Percentiles rank a stretch among this genome's conserved stretches.
Evolutionary conservation across 2,797 vertebrate species (phyloP).

Genomic region (Lindbergichthys nudifrons): DNA sequence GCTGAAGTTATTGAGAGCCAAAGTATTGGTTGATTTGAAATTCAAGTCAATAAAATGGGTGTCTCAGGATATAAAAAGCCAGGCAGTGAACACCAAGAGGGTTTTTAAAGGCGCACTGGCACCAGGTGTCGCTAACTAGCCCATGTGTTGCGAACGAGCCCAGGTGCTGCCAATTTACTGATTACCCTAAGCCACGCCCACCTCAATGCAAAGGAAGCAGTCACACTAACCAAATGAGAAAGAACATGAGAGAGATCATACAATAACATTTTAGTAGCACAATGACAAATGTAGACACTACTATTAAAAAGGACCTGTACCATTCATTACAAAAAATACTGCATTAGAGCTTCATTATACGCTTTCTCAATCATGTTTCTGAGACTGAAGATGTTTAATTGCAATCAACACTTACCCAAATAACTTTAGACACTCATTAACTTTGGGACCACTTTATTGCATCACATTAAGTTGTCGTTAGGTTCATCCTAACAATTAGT

Average conservation of each 20-base stretch:
- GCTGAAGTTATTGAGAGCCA: too few relatives aligned
- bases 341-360: too few relatives aligned
- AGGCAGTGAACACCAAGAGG: neutral
- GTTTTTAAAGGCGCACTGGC: neutral
- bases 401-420: neutral
- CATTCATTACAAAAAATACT: too few relatives aligned
- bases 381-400: neutral
- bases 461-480: conserved; percentile 74
- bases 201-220: neutral
- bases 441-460: conserved; percentile 77
- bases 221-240: neutral
- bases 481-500: conserved; percentile 72
- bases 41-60: too few relatives aligned
- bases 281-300: too few relatives aligned
- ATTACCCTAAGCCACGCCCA: neutral
- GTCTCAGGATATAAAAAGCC: neutral
- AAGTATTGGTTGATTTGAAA: too few relatives aligned
- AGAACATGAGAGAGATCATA: too few relatives aligned
- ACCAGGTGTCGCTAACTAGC: too few relatives aligned
- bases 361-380: neutral
- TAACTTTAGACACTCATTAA: conserved; percentile 16
- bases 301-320: too few relatives aligned
- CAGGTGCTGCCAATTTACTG: neutral
- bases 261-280: too few relatives aligned
- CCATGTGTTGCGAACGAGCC: too few relatives aligned